Evolutionary conservation across 2,888 invertebrate species (phyloP).

Genomic region (Allygus modestus): DNA sequence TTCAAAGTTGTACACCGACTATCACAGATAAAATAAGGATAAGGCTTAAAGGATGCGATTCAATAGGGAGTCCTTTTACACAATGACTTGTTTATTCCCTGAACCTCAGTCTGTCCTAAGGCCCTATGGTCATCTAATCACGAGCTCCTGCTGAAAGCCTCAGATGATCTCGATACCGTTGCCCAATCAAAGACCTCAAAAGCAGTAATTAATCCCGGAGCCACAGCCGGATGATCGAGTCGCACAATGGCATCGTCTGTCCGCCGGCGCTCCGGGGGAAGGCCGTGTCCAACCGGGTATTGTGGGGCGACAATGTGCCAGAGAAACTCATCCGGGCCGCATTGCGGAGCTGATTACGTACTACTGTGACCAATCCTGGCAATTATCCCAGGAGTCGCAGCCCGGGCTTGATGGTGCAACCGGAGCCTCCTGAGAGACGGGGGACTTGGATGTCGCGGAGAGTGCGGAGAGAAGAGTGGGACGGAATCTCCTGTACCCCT

Average conservation of each 20-base stretch:
- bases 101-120: too few species aligned
- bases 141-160: not conserved
- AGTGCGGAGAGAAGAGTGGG: too few species aligned
- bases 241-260: not conserved
- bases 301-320: not conserved
- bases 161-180: not conserved
- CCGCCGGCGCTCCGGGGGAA: not conserved
- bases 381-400: not conserved
- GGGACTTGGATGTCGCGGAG: too few species aligned
- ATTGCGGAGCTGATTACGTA: conserved; percentile 1
- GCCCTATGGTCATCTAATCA: too few species aligned
- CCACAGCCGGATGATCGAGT: not conserved
- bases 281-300: conserved; percentile 22
- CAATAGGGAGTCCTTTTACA: too few species aligned
- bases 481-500: too few species aligned
- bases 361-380: conserved; percentile 27
- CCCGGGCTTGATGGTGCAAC: too few species aligned
- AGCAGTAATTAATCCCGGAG: not conserved
- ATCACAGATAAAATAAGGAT: too few species aligned
- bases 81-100: too few species aligned
- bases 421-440: too few species aligned
- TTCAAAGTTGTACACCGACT: too few species aligned
- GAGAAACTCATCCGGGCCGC: conserved; percentile 13
- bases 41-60: too few species aligned
- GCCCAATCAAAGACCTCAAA: conserved; percentile 4